Evolutionary conservation across 2,888 invertebrate genomes (phyloP).

Genomic region (Lepidochitona cinerea): DNA sequence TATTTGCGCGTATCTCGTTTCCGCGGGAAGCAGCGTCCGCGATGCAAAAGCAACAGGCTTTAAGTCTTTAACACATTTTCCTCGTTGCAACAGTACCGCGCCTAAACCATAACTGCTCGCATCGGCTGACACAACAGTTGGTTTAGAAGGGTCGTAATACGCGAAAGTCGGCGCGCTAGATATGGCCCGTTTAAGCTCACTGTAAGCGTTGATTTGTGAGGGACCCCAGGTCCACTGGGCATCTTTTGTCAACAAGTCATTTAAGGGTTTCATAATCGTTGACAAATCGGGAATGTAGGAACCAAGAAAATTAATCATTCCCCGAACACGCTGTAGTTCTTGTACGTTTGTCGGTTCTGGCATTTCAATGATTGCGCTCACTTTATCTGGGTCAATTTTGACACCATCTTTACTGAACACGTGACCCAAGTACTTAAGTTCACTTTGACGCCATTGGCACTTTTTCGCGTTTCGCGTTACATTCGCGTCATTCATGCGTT

Average conservation of each 20-base stretch:
- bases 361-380: not conserved
- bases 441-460: not conserved
- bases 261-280: not conserved
- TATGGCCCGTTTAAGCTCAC: not conserved
- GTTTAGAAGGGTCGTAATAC: not conserved
- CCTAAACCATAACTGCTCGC: constrained; percentile 11
- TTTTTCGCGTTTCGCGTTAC: not conserved
- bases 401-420: not conserved
- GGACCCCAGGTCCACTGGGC: not conserved
- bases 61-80: not conserved
- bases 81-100: not conserved
- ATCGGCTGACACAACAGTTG: not conserved
- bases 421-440: not conserved
- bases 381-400: not conserved
- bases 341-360: not conserved
- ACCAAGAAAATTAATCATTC: constrained; percentile 31
- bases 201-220: not conserved
- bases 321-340: not conserved
- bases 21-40: not conserved
- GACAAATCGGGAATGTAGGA: too few relatives aligned
- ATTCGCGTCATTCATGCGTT: not conserved
- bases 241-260: not conserved
- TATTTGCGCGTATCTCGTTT: not conserved
- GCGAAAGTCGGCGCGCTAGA: not conserved
- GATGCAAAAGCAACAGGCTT: not conserved